Conservation (phyloP, 1,140 invertebrate genomes). For the Linepithema humile region DNA sequence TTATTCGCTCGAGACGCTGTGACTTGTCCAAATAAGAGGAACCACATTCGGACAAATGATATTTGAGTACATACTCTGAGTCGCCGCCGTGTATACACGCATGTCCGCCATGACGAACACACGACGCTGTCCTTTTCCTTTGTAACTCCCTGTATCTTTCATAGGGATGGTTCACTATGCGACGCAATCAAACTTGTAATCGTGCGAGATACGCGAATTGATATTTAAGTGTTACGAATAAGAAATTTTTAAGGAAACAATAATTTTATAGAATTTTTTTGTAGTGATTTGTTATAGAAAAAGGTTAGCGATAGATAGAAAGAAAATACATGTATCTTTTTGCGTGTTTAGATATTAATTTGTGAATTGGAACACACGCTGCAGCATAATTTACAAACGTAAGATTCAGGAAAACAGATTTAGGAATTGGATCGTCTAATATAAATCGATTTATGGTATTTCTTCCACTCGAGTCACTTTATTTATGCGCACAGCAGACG, state of each 20-base stretch:
- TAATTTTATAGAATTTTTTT: too few species aligned
- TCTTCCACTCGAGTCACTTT: background rate
- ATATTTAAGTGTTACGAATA: too few species aligned
- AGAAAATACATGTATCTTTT: too few species aligned
- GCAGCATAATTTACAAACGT: background rate
- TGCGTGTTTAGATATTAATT: background rate
- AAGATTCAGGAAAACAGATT: conserved; percentile 15
- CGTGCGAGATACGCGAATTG: too few species aligned
- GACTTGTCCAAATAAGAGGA: conserved; percentile 61
- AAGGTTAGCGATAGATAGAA: too few species aligned
- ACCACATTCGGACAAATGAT: conserved; percentile 28
- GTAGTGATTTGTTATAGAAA: too few species aligned
- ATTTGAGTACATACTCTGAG: background rate
- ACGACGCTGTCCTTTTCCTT: background rate
- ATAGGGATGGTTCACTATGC: background rate
- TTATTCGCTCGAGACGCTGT: conserved; percentile 60
- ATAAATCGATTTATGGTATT: conserved; percentile 32
- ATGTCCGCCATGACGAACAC: background rate
- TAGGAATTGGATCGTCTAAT: conserved; percentile 9
- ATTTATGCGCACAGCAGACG: background rate
- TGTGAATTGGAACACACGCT: background rate
- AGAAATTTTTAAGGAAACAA: too few species aligned
- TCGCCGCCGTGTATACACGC: background rate
- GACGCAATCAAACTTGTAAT: background rate
- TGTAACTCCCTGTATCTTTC: too few species aligned